Conservation (phyloP, 2,113 vertebrate genomes). For the Python bivittatus region DNA sequence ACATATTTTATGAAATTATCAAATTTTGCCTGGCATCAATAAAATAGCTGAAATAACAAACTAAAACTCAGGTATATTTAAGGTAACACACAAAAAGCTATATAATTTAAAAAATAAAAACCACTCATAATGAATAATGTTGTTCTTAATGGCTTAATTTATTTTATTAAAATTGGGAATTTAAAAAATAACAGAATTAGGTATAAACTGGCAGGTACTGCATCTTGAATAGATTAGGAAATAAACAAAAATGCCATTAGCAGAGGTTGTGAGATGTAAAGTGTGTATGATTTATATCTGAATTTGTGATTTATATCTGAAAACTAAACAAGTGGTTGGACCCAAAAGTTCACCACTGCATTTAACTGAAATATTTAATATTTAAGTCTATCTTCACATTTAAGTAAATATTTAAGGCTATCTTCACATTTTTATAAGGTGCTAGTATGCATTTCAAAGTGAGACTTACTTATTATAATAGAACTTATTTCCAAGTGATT, state of each 20-base stretch:
- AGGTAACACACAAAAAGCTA: neutral
- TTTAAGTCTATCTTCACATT: rapidly evolving
- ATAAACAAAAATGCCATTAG: rapidly evolving
- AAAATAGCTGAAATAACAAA: neutral
- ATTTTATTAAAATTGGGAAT: neutral
- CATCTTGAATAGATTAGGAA: neutral
- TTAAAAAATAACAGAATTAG: neutral
- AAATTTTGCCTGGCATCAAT: neutral
- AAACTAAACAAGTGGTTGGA: neutral
- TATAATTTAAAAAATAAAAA: neutral
- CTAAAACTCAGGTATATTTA: neutral
- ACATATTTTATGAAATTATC: rapidly evolving
- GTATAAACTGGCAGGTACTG: neutral
- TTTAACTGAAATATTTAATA: neutral
- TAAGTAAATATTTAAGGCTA: neutral
- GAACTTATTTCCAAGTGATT: neutral
- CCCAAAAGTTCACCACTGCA: neutral
- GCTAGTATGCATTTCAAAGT: rapidly evolving
- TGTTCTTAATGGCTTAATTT: neutral
- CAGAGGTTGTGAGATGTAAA: neutral
- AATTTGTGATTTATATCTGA: rapidly evolving
- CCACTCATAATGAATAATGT: neutral
- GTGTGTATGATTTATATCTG: rapidly evolving
- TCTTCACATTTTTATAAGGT: rapidly evolving
- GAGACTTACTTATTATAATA: neutral